Evolutionary conservation across 2,797 vertebrate genomes (phyloP).

Genomic region (Propithecus deckenii): DNA sequence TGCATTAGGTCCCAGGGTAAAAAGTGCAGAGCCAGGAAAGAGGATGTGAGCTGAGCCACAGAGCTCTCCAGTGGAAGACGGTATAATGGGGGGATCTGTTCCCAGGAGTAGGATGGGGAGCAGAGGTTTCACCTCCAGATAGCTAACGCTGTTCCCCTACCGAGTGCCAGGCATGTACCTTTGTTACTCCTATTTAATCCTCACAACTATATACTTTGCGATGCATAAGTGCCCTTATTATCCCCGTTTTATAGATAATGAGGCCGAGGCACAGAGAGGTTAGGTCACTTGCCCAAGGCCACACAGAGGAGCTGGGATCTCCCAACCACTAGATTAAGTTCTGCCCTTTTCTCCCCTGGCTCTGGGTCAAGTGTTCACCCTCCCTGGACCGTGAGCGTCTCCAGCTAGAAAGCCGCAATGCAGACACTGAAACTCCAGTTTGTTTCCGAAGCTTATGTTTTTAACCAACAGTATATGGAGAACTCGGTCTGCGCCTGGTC

Average conservation of each 20-base stretch:
- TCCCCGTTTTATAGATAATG: background rate
- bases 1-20: too few relatives aligned
- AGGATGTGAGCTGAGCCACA: background rate
- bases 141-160: background rate
- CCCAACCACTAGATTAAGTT: background rate
- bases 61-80: background rate
- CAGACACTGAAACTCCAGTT: background rate
- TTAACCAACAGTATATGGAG: background rate
- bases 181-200: background rate
- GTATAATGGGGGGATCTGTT: accelerated
- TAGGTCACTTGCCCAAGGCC: background rate
- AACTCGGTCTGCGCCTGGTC: background rate
- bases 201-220: background rate
- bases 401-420: background rate
- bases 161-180: background rate
- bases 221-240: accelerated
- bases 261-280: background rate
- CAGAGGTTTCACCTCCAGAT: accelerated
- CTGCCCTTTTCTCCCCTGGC: background rate
- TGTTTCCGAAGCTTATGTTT: background rate
- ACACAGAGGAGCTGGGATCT: background rate
- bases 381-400: background rate
- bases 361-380: background rate
- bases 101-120: too few relatives aligned
- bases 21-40: background rate